Evolutionary conservation across 2,888 invertebrate genomes (phyloP).

Genomic region (Drosophila lutescens): DNA sequence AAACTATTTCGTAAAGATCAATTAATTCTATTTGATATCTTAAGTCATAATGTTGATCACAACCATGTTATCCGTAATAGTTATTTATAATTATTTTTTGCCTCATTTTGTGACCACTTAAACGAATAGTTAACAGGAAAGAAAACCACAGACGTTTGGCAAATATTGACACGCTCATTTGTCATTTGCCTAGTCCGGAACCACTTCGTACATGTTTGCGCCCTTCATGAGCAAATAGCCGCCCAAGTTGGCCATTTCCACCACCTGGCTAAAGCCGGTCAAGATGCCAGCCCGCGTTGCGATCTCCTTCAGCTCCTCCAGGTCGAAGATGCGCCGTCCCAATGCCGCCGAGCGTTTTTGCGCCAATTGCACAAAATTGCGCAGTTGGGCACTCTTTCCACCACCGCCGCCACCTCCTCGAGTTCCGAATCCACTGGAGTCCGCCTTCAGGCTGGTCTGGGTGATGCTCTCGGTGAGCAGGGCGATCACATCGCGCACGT

Average conservation of each 20-base stretch:
- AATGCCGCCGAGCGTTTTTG: constrained; percentile 88
- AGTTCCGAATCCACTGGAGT: neutral
- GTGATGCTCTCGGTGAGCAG: constrained; percentile 92
- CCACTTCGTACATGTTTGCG: constrained; percentile 89
- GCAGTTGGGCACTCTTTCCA: constrained; percentile 86
- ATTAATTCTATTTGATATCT: neutral
- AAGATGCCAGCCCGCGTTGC: constrained; percentile 88
- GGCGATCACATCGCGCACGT: constrained; percentile 94
- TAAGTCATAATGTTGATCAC: neutral
- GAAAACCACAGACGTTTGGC: constrained; percentile 1
- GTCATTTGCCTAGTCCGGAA: constrained; percentile 81
- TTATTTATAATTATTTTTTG: neutral
- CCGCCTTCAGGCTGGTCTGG: constrained; percentile 88
- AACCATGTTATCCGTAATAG: neutral
- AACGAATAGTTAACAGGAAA: constrained; percentile 6
- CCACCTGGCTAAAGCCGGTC: constrained; percentile 86
- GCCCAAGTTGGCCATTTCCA: constrained; percentile 92
- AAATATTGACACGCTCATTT: constrained; percentile 49
- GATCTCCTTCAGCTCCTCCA: constrained; percentile 90
- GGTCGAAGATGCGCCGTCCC: constrained; percentile 90
- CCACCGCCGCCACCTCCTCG: constrained; percentile 84
- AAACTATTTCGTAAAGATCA: neutral
- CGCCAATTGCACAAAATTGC: constrained; percentile 89
- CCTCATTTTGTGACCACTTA: constrained; percentile 9
- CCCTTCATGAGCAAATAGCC: constrained; percentile 94